phyloP scores from a whole-genome alignment of 2,113 vertebrate species.

The Cryptoleucopteryx plumbea region DNA sequence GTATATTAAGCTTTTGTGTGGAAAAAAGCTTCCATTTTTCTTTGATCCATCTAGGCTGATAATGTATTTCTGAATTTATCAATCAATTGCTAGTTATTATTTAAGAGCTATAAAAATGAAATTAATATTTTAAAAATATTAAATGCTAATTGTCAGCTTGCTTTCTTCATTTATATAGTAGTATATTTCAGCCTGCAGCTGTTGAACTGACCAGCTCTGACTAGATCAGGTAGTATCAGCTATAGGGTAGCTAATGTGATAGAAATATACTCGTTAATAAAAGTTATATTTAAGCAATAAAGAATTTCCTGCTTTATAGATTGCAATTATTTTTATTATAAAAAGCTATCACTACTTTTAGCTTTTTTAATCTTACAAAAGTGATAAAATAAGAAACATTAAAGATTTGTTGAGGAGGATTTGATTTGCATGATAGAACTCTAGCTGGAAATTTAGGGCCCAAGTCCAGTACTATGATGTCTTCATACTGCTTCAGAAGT shows the following conservation, averaged over 20 bases:
- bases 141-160: background rate
- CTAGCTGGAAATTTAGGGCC: background rate
- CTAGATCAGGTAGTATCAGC: background rate
- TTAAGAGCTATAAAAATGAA: background rate
- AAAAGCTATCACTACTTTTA: background rate
- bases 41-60: background rate
- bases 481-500: background rate
- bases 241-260: background rate
- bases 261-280: background rate
- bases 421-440: background rate
- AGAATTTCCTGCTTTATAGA: background rate
- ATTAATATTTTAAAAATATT: background rate
- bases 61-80: background rate
- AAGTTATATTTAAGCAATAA: background rate
- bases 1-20: background rate
- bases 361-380: background rate
- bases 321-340: background rate
- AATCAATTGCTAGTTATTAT: background rate
- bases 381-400: background rate
- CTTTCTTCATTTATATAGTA: background rate
- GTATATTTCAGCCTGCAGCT: background rate
- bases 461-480: background rate
- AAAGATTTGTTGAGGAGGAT: background rate
- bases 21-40: background rate
- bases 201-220: background rate